Conservation (phyloP, 35 echinoderm and acorn worm genomes). For the Patiria miniata region DNA sequence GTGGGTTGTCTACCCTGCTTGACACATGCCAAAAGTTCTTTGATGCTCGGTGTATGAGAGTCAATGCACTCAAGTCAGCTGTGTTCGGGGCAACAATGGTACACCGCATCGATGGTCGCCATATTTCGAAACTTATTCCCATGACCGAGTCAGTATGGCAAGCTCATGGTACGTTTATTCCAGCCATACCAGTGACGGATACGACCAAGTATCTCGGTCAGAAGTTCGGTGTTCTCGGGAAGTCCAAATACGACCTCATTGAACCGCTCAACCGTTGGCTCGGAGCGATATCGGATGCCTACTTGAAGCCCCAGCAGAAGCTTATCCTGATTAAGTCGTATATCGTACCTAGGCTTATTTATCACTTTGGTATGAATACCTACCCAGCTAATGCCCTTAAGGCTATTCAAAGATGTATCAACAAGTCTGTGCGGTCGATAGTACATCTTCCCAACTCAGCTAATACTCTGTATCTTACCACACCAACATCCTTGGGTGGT, state of each 20-base stretch:
- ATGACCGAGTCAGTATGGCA: slow-evolving; percentile 1
- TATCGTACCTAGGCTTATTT: not conserved
- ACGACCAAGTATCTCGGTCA: slow-evolving; percentile 1
- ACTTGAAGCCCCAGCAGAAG: not conserved
- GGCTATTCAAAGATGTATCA: too few relatives aligned
- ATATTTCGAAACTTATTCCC: not conserved
- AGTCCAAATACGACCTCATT: not conserved
- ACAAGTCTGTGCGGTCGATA: too few relatives aligned
- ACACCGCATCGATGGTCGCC: not conserved
- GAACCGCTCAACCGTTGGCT: not conserved
- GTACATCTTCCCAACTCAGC: too few relatives aligned
- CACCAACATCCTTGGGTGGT: too few relatives aligned
- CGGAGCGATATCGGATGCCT: not conserved
- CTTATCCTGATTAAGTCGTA: not conserved
- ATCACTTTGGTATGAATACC: not conserved
- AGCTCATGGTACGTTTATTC: not conserved
- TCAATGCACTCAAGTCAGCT: too few relatives aligned
- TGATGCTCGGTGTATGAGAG: too few relatives aligned
- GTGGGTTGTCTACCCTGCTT: too few relatives aligned
- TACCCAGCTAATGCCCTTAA: not conserved
- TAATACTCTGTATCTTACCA: too few relatives aligned
- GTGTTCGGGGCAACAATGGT: slow-evolving; percentile 22
- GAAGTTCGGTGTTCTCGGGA: not conserved
- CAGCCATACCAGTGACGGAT: not conserved
- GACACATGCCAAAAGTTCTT: too few relatives aligned